phyloP scores from a whole-genome alignment of 1,140 invertebrate genomes.

The Rhyacophila brunnea region DNA sequence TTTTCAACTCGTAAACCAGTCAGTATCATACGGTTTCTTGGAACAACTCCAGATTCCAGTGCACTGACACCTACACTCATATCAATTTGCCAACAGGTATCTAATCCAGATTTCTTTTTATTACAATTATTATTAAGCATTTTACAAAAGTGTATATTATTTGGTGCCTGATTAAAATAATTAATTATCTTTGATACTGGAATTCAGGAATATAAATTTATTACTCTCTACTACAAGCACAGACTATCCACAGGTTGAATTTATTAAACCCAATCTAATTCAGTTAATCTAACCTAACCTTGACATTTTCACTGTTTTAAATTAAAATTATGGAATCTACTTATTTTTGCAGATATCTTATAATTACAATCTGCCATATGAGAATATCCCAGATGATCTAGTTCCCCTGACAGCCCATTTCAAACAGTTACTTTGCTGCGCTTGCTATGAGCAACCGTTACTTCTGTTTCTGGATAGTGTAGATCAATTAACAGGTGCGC shows the following conservation, averaged over 20 bases:
- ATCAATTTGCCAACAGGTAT: constrained; percentile 90
- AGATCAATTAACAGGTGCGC: constrained; percentile 92
- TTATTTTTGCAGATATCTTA: constrained; percentile 78
- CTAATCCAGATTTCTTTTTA: too few species aligned
- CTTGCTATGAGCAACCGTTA: constrained; percentile 77
- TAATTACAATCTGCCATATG: constrained; percentile 90
- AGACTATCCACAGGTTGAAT: too few species aligned
- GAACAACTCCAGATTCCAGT: constrained; percentile 95
- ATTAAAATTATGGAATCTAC: not conserved
- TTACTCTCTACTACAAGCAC: too few species aligned
- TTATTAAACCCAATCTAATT: too few species aligned
- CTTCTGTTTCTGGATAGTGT: constrained; percentile 89
- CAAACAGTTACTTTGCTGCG: constrained; percentile 86
- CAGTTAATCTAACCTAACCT: too few species aligned
- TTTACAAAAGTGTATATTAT: too few species aligned
- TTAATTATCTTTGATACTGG: too few species aligned
- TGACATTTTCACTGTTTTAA: too few species aligned
- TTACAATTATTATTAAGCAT: too few species aligned
- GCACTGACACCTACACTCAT: constrained; percentile 91
- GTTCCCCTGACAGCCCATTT: constrained; percentile 94
- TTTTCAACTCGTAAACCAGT: constrained; percentile 72
- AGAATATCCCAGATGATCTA: constrained; percentile 93
- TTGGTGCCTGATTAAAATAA: not conserved
- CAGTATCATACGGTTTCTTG: constrained; percentile 88
- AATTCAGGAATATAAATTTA: too few species aligned